A percentile compares a stretch with the other conserved stretches of the same genome.
Evolutionary conservation across 2,888 invertebrate genomes (phyloP).

Genomic region (Catonia carolina): DNA sequence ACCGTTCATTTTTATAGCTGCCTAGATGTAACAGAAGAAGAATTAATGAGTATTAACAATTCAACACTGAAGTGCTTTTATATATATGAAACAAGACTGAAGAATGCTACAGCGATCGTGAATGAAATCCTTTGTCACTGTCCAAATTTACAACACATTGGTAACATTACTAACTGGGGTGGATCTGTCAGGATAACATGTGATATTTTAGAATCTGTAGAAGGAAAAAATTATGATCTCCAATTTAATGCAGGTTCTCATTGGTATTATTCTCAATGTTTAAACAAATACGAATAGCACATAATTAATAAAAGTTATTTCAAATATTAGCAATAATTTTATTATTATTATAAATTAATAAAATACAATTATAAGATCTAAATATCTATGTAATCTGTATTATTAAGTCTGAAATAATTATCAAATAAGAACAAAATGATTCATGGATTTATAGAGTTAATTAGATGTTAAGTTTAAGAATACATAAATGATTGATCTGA

Average conservation of each 20-base stretch:
- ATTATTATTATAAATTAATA: no score
- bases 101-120: conserved; percentile 40
- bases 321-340: no score
- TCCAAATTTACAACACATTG: conserved; percentile 40
- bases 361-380: no score
- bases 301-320: no score
- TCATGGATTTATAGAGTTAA: no score
- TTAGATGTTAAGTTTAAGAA: no score
- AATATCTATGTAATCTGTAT: no score
- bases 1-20: conserved; percentile 43
- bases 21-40: conserved; percentile 40
- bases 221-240: conserved; percentile 42
- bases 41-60: conserved; percentile 27
- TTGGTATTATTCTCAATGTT: conserved; percentile 41
- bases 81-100: conserved; percentile 41
- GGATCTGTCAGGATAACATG: conserved; percentile 1
- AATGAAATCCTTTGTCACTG: conserved; percentile 40
- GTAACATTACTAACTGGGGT: conserved; percentile 44
- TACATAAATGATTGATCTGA: no score
- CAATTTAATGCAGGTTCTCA: conserved; percentile 43
- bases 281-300: background rate
- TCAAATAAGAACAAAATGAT: no score
- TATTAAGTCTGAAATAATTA: no score
- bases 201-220: background rate
- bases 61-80: conserved; percentile 40